Evolutionary conservation across 1,140 invertebrate genomes (phyloP).

Genomic region (Drosophila carrolli): DNA sequence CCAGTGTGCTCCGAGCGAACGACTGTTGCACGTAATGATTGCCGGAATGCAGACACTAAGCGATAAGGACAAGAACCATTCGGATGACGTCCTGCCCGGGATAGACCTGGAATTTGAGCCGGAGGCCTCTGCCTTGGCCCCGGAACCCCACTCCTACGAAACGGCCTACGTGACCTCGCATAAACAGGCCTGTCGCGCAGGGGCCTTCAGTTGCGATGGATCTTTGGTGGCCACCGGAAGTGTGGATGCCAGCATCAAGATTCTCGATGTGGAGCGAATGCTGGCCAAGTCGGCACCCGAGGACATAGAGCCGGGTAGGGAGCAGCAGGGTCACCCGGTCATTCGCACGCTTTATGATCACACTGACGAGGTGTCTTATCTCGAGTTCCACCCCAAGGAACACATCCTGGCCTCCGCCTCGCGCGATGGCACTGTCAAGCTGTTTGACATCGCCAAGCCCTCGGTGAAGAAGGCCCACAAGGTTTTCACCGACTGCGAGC

Average conservation of each 20-base stretch:
- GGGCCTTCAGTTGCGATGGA: slow-evolving; percentile 97
- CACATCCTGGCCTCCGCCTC: slow-evolving; percentile 97
- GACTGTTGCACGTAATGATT: slow-evolving; percentile 93
- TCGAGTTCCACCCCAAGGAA: slow-evolving; percentile 98
- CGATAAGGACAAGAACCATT: slow-evolving; percentile 87
- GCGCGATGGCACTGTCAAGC: slow-evolving; percentile 96
- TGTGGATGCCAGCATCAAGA: slow-evolving; percentile 99
- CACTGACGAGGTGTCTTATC: slow-evolving; percentile 97
- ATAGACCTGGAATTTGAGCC: slow-evolving; percentile 98
- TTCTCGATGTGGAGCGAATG: slow-evolving; percentile 99
- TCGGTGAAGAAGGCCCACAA: slow-evolving; percentile 99
- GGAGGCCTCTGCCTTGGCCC: slow-evolving; percentile 94
- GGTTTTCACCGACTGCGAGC: slow-evolving; percentile 96
- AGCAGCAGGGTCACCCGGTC: slow-evolving; percentile 97
- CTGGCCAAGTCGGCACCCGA: slow-evolving; percentile 96
- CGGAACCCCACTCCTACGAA: slow-evolving; percentile 97
- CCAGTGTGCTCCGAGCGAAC: slow-evolving; percentile 97
- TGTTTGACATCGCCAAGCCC: slow-evolving; percentile 99
- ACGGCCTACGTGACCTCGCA: slow-evolving; percentile 99
- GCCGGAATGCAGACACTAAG: slow-evolving; percentile 95
- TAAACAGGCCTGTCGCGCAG: slow-evolving; percentile 97
- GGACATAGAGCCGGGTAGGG: slow-evolving; percentile 90
- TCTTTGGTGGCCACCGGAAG: slow-evolving; percentile 99
- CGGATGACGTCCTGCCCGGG: slow-evolving; percentile 92
- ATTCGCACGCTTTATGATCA: slow-evolving; percentile 99